Evolutionary conservation across 1,140 invertebrate genomes (phyloP).

Genomic region (Drosophila neocordata): DNA sequence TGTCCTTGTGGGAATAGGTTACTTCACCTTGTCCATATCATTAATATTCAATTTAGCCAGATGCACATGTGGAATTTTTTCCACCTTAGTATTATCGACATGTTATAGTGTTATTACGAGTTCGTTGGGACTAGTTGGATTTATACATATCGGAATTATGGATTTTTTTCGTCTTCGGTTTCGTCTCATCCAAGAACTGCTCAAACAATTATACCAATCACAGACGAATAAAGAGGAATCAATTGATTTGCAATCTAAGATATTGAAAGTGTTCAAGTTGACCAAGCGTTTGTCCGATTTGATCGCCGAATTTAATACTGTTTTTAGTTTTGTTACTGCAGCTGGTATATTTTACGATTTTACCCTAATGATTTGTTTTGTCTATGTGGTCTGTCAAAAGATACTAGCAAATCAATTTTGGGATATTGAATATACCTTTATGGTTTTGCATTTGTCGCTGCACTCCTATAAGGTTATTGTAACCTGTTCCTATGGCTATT

Average conservation of each 20-base stretch:
- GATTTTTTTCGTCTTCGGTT: conserved; percentile 66
- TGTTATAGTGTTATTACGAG: conserved; percentile 53
- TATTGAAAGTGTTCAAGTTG: conserved; percentile 44
- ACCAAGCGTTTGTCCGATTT: conserved; percentile 47
- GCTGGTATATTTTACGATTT: conserved; percentile 71
- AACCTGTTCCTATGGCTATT: conserved; percentile 57
- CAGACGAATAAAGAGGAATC: not conserved
- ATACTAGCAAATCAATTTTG: conserved; percentile 36
- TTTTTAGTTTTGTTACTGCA: conserved; percentile 49
- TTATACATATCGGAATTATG: conserved; percentile 64
- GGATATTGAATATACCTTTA: conserved; percentile 52
- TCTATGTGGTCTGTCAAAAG: conserved; percentile 70
- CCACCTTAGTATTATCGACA: conserved; percentile 56
- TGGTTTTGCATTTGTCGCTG: conserved; percentile 50
- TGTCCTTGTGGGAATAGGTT: conserved; percentile 27
- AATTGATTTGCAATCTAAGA: conserved; percentile 11
- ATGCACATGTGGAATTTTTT: conserved; percentile 54
- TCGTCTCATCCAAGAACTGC: conserved; percentile 53
- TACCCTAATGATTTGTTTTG: conserved; percentile 63
- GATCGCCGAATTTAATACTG: conserved; percentile 48
- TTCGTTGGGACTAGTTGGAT: conserved; percentile 47
- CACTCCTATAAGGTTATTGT: conserved; percentile 68
- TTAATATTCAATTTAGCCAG: conserved; percentile 50
- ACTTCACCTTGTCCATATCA: conserved; percentile 39
- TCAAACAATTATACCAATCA: conserved; percentile 35